Base-by-base conservation (phyloP, 1,140 invertebrate genomes). In the Hypothenemus hampei region DNA sequence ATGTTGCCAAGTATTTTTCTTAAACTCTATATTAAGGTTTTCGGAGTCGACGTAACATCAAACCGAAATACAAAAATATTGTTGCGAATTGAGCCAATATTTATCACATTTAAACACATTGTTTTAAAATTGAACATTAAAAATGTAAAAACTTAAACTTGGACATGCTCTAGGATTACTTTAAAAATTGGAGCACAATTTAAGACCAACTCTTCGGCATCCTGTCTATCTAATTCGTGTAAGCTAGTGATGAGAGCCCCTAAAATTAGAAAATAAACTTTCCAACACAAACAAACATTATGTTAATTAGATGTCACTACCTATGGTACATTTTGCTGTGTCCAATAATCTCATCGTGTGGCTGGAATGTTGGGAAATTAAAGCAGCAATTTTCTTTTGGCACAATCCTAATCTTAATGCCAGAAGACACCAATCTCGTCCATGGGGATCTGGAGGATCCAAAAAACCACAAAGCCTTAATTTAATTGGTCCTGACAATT, bases 361-460 rank as follows among this genome's bases (percentile, higher is more conserved):
- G 62, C 69, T 72, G 29, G 63, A 60, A 57, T 71, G 67, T 44
- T 63, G 66, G 22, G 66, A 65, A 49, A 70, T 67, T 43, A 72
- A 55, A 8, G 70, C 65, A 21, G 69, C 71, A 40, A 73, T 71
- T 26, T 63, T 65, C 37, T 72, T 68, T 49, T 72, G 69, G 26
- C 57, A 63, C 6, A 86, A 71, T 18, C 86, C 87, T 21, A 91
- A 70, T 53, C 82, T 76, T 1, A 91, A 81, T 3, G 87, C 87
- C 21, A 92, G 69, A 47, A 92, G 74, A 68, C 86, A 89, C 89
- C 89, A 91, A 67, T 92, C 89, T 57, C 83, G 75, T 8, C 89
- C 89, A 65, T 89, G 81, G 2, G 80, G 77, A 67, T 91, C 87
- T 5, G 84, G 79, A 1, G 87, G 85, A 73, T 93, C 89, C 10